Evolutionary conservation across 2,888 invertebrate genomes (phyloP).

Genomic region (Tetranychus piercei): DNA sequence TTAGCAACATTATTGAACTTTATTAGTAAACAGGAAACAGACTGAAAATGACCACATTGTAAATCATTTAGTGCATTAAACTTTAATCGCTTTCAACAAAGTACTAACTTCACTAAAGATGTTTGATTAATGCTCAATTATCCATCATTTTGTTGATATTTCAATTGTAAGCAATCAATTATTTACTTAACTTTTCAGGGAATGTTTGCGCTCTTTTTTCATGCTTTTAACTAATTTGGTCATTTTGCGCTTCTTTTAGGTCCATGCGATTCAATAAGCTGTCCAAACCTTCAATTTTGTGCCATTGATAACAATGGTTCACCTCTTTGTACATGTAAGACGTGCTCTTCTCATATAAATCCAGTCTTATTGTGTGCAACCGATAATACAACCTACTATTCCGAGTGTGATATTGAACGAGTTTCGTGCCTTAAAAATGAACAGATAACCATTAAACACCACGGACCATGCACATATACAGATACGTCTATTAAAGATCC

Average conservation of each 20-base stretch:
- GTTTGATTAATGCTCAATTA: too few species aligned
- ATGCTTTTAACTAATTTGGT: background rate
- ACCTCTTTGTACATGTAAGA: conserved; percentile 29
- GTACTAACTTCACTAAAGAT: too few species aligned
- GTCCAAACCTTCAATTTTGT: background rate
- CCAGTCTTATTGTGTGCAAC: conserved; percentile 49
- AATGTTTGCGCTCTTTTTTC: background rate
- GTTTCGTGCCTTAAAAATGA: conserved; percentile 57
- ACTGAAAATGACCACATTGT: too few species aligned
- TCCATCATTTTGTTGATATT: too few species aligned
- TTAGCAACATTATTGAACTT: too few species aligned
- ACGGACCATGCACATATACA: conserved; percentile 31
- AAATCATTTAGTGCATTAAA: too few species aligned
- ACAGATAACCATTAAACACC: conserved; percentile 48
- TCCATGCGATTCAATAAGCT: background rate
- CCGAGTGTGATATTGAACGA: conserved; percentile 55
- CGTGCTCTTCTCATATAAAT: conserved; percentile 37
- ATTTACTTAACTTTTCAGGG: too few species aligned
- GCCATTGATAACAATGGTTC: background rate
- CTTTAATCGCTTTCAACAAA: too few species aligned
- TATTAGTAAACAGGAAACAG: too few species aligned
- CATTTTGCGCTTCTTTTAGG: background rate
- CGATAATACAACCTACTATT: conserved; percentile 62
- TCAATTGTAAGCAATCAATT: too few species aligned
- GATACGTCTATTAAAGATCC: background rate